These are phyloP conservation scores for Trogon surrucura DNA, from an alignment of 2,113 vertebrate genomes.

Conservation along the genomic window DNA sequence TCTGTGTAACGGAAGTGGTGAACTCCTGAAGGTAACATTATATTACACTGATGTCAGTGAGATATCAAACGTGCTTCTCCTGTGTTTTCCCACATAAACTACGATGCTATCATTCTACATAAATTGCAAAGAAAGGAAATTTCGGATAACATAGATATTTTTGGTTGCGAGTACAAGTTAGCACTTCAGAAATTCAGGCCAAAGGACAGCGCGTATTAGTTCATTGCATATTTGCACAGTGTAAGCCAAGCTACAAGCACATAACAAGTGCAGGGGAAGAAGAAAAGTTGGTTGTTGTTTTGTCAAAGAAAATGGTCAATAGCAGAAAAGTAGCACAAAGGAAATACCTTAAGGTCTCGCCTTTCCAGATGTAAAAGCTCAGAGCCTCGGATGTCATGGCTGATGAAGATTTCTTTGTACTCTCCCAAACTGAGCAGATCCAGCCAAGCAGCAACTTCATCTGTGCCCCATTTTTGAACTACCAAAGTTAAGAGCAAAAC, in stretches of 20 bases:
- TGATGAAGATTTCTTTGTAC: constrained; percentile 98
- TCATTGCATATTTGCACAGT: constrained; percentile 63
- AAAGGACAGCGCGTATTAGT: constrained; percentile 52
- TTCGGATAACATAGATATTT: neutral
- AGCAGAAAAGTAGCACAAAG: constrained; percentile 82
- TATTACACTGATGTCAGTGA: neutral
- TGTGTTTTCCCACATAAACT: constrained; percentile 9
- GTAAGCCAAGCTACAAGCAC: constrained; percentile 80
- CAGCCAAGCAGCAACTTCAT: constrained; percentile 99
- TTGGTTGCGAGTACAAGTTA: constrained; percentile 46
- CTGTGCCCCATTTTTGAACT: constrained; percentile 99
- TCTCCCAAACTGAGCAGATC: constrained; percentile 99
- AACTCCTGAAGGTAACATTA: neutral
- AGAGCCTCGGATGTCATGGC: constrained; percentile 98
- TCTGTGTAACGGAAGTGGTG: neutral
- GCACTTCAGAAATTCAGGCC: constrained; percentile 53
- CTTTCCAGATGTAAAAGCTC: constrained; percentile 99
- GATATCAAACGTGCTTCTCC: neutral
- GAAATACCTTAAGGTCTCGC: constrained; percentile 98
- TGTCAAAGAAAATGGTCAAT: constrained; percentile 70
- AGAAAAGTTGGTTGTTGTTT: constrained; percentile 63
- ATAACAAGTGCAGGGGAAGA: constrained; percentile 59
- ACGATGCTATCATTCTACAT: neutral
- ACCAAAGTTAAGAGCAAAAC: constrained; percentile 95
- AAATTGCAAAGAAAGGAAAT: neutral